Base-by-base conservation (phyloP, 2,797 vertebrate species). In the Intellagama lesueurii region DNA sequence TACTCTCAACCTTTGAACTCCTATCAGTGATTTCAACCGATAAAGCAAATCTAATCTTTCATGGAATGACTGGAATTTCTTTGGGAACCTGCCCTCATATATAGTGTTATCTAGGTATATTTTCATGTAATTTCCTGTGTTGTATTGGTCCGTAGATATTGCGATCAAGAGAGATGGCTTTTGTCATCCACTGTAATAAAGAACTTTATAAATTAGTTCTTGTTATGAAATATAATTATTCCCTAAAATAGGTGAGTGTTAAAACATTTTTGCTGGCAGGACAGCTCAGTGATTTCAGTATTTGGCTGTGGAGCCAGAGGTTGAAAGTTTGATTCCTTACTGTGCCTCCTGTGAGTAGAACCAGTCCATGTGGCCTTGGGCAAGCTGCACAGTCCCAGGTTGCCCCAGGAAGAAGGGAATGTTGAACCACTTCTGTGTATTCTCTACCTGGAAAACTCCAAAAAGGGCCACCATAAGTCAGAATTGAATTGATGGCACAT, bases 1-100 rank as follows among this genome's bases (percentile, higher is more conserved):
- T 94, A 91, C 87, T 90, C 90, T 92, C 94, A 84, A 91, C 85
- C 85, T 95, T 95, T 95, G 93, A 93, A 95, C 92, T 91, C 86
- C 94, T 92, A 64, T 32, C 66, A 85, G 30, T 92, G 87, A 83
- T 91, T 35, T 92, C 79, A 93, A 88, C 85, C 85, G 90, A 77
- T 92, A 93, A 91, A 87, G 93, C 70, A 60, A 90, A 94, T 89
- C 89, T 82, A 90, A 90, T 94, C 73, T 92, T 92, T 91, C 80
- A 91, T 89, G 80, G 68, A 90, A 14, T 87, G 90, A 92, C 94
- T 93, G 90, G 83, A 95, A 90, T 90, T 83, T 89, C 90, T 94
- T 92, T 89, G 81, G 6, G 66, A 64, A 24, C 70, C 49, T 83
- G 85, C 81, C 49, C 52, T 56, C 12, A 72, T 70, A 87, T 77